Evolutionary conservation across 2,888 invertebrate genomes (phyloP).

Genomic region (Drosophila bunnanda): DNA sequence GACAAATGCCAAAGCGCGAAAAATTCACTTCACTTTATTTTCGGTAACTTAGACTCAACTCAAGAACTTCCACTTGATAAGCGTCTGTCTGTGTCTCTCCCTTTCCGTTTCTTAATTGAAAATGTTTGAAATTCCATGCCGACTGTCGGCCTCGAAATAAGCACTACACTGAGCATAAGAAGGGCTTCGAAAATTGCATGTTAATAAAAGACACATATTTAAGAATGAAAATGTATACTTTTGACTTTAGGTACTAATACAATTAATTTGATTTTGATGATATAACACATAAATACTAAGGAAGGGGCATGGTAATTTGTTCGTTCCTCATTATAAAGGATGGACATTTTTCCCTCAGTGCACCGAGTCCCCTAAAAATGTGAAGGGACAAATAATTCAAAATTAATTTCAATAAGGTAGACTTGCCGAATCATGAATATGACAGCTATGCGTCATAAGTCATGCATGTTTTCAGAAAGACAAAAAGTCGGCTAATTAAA

Average conservation of each 20-base stretch:
- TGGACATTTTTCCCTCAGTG: neutral
- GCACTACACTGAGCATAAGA: conserved; percentile 5
- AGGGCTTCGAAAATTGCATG: neutral
- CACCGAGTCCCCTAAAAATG: neutral
- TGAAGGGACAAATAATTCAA: conserved; percentile 62
- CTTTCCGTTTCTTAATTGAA: conserved; percentile 68
- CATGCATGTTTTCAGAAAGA: conserved; percentile 34
- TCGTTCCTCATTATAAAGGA: neutral
- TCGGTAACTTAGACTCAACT: conserved; percentile 71
- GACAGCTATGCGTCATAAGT: conserved; percentile 78
- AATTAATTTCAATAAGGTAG: conserved; percentile 80
- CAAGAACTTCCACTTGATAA: conserved; percentile 57
- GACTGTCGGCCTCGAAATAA: conserved; percentile 52
- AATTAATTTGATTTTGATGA: too few species aligned
- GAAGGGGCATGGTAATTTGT: too few species aligned
- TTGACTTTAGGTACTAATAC: too few species aligned
- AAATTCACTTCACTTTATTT: conserved; percentile 74
- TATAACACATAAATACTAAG: too few species aligned
- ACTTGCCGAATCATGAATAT: conserved; percentile 65
- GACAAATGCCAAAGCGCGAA: conserved; percentile 81
- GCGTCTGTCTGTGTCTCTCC: conserved; percentile 42
- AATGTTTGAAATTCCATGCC: conserved; percentile 78
- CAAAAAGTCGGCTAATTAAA: conserved; percentile 66
- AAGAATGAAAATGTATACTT: too few species aligned
- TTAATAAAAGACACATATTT: rapidly evolving